These are phyloP conservation scores for Laterallus jamaicensis DNA, from an alignment of 2,113 vertebrate species.

Conservation along the genomic window DNA sequence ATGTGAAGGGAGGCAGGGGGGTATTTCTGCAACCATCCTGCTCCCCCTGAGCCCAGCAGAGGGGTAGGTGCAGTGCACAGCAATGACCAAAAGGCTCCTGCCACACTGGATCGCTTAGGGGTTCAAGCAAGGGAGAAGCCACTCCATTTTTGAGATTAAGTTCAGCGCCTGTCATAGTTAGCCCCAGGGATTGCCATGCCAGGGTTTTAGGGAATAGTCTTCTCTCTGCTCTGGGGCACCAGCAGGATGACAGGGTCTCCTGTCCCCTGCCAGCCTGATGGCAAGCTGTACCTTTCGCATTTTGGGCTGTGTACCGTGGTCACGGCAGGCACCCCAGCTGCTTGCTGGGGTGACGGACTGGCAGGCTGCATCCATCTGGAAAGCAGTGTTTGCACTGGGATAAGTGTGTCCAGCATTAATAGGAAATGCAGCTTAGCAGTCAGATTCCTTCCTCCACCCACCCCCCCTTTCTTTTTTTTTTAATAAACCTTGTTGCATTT, in stretches of 20 bases:
- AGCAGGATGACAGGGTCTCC: background rate
- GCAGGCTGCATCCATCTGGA: background rate
- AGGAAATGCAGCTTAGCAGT: slow-evolving; percentile 48
- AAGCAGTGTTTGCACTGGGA: slow-evolving; percentile 11
- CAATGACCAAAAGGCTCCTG: background rate
- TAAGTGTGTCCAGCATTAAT: slow-evolving; percentile 31
- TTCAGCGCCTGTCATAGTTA: background rate
- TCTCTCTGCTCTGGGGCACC: background rate
- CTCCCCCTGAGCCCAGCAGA: rapidly evolving
- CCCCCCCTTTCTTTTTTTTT: background rate
- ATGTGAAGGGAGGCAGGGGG: background rate
- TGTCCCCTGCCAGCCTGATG: background rate
- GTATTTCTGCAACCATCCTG: background rate
- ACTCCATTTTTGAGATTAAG: background rate
- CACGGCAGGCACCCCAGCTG: background rate
- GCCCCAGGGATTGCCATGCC: background rate
- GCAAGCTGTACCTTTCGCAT: background rate
- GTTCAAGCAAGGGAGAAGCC: background rate
- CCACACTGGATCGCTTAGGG: background rate
- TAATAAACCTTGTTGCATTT: slow-evolving; percentile 63
- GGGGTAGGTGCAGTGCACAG: background rate
- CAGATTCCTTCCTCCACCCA: background rate
- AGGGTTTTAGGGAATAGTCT: background rate
- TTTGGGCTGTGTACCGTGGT: background rate
- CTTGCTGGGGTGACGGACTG: background rate